A percentile compares a stretch with the other conserved stretches of the same genome.
These are phyloP conservation scores for Eulemur coronatus DNA, from an alignment of 2,797 vertebrate species.

Conservation along the genomic window DNA sequence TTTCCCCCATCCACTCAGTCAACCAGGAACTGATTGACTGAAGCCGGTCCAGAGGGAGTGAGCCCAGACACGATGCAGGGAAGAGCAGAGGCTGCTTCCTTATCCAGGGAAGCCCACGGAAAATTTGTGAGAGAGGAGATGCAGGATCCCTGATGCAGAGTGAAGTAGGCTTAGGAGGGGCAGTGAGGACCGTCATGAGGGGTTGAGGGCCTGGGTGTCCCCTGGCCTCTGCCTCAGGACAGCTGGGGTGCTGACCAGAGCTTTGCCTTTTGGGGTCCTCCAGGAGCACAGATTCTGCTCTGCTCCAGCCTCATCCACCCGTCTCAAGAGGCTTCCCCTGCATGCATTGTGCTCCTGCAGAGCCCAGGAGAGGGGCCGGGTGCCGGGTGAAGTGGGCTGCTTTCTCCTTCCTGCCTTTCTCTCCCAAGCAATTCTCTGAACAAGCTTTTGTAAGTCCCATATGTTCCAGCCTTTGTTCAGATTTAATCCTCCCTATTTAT, in stretches of 20 bases:
- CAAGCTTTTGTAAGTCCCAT: conserved; percentile 71
- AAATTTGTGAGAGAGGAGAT: neutral
- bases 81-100: neutral
- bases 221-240: neutral
- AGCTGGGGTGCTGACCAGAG: rapidly evolving
- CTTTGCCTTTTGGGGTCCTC: neutral
- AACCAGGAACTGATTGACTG: neutral
- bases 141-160: neutral
- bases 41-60: neutral
- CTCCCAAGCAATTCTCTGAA: conserved; percentile 66
- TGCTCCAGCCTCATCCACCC: neutral
- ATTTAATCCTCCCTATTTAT: conserved; percentile 79
- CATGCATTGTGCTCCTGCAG: neutral
- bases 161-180: neutral
- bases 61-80: neutral
- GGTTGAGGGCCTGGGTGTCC: neutral
- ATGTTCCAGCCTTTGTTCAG: conserved; percentile 72
- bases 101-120: neutral
- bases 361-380: neutral
- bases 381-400: conserved; percentile 38
- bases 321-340: neutral
- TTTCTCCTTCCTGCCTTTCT: conserved; percentile 59
- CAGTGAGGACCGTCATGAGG: neutral
- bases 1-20: neutral
- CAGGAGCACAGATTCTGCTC: neutral